Conservation (phyloP, 1,140 invertebrate genomes). For the Zeugodacus cucurbitae region DNA sequence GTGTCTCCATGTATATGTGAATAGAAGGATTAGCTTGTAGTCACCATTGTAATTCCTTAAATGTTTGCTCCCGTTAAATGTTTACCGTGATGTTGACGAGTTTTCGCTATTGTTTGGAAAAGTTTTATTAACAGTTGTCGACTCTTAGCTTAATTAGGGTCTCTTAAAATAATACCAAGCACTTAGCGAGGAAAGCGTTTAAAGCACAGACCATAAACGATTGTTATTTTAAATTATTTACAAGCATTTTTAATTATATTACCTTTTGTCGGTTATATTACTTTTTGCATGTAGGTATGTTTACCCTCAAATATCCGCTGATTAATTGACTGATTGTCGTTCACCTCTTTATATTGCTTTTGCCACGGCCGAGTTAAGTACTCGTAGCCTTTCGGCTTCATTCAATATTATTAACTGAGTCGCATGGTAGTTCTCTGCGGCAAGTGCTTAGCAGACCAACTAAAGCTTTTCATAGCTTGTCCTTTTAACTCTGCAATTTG, state of each 20-base stretch:
- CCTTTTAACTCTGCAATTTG: no score
- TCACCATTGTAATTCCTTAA: slow-evolving; percentile 19
- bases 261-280: no score
- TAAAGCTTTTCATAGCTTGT: no score
- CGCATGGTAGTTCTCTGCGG: not conserved
- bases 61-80: slow-evolving; percentile 3
- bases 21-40: not conserved
- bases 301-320: no score
- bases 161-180: not conserved
- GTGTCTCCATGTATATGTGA: not conserved
- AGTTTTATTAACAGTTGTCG: not conserved
- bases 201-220: not conserved
- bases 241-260: not conserved
- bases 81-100: slow-evolving; percentile 5
- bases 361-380: not conserved
- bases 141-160: slow-evolving; percentile 9
- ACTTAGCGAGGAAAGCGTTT: not conserved
- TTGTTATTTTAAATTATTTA: slow-evolving; percentile 9
- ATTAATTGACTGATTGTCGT: not conserved
- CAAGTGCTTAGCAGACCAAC: not conserved
- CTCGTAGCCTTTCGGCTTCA: not conserved
- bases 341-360: not conserved
- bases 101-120: slow-evolving; percentile 3
- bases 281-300: not conserved
- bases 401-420: not conserved